Evolutionary conservation across 1,140 invertebrate genomes (phyloP).

Genomic region (Cydia fagiglandana): DNA sequence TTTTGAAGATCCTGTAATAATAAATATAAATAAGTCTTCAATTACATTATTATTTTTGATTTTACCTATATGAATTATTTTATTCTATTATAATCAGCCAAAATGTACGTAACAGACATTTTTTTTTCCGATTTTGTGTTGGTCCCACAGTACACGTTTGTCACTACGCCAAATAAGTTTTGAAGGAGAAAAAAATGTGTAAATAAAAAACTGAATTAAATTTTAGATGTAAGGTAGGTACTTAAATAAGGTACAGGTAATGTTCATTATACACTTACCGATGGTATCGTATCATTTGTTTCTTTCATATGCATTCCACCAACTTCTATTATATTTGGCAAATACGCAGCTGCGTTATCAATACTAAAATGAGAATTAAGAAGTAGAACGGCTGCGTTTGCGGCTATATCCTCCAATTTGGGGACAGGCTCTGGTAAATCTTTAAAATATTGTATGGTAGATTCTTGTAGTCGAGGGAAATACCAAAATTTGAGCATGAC

Average conservation of each 20-base stretch:
- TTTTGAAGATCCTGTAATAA: slow-evolving; percentile 45
- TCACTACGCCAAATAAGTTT: too few species aligned
- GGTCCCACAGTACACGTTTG: too few species aligned
- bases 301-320: slow-evolving; percentile 75
- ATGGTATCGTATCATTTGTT: slow-evolving; percentile 57
- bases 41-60: not conserved
- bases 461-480: slow-evolving; percentile 39
- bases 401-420: slow-evolving; percentile 46
- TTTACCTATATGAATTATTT: not conserved
- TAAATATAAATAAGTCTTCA: not conserved
- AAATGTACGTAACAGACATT: too few species aligned
- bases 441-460: slow-evolving; percentile 54
- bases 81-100: not conserved
- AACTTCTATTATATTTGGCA: slow-evolving; percentile 80
- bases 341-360: slow-evolving; percentile 66
- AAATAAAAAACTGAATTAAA: too few species aligned
- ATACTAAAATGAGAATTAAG: slow-evolving; percentile 79
- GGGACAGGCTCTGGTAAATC: slow-evolving; percentile 36
- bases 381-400: slow-evolving; percentile 67
- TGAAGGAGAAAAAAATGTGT: too few species aligned
- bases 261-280: slow-evolving; percentile 34
- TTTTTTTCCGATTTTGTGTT: too few species aligned
- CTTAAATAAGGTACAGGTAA: not conserved
- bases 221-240: too few species aligned
- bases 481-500: slow-evolving; percentile 34